A percentile compares a stretch with the other conserved stretches of the same genome.
phyloP scores from a whole-genome alignment of 2,113 vertebrate genomes.

The Phyllostomus discolor region DNA sequence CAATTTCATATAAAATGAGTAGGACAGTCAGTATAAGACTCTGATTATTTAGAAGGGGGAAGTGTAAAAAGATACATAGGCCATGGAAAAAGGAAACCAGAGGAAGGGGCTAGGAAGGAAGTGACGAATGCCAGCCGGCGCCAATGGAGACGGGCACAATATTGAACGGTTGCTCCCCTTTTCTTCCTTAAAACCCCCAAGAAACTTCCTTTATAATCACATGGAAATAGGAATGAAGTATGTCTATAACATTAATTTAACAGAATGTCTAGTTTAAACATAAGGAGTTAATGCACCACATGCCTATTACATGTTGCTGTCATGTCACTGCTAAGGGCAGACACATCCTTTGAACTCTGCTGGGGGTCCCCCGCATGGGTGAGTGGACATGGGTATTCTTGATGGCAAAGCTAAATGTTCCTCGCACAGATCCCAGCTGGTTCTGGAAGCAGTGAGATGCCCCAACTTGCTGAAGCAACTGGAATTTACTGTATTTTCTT shows the following conservation, averaged over 20 bases:
- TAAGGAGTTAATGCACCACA: neutral
- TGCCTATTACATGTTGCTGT: neutral
- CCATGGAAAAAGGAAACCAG: neutral
- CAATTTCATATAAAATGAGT: neutral
- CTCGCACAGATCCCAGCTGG: neutral
- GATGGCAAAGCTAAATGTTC: neutral
- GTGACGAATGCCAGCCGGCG: neutral
- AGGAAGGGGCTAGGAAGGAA: neutral
- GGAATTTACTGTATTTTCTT: neutral
- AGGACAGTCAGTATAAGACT: neutral
- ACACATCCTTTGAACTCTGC: neutral
- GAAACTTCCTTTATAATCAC: neutral
- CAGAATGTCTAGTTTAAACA: neutral
- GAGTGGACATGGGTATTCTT: neutral
- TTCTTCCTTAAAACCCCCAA: neutral
- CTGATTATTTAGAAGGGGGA: neutral
- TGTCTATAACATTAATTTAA: neutral
- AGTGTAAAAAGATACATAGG: neutral
- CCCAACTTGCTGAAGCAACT: neutral
- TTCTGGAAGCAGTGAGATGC: neutral
- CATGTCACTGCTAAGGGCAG: neutral
- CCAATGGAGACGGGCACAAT: neutral
- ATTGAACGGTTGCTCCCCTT: neutral
- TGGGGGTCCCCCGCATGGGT: neutral
- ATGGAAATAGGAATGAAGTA: constrained; percentile 16